Evolutionary conservation across 2,888 invertebrate species (phyloP).

Genomic region (Calameuta pallipes): DNA sequence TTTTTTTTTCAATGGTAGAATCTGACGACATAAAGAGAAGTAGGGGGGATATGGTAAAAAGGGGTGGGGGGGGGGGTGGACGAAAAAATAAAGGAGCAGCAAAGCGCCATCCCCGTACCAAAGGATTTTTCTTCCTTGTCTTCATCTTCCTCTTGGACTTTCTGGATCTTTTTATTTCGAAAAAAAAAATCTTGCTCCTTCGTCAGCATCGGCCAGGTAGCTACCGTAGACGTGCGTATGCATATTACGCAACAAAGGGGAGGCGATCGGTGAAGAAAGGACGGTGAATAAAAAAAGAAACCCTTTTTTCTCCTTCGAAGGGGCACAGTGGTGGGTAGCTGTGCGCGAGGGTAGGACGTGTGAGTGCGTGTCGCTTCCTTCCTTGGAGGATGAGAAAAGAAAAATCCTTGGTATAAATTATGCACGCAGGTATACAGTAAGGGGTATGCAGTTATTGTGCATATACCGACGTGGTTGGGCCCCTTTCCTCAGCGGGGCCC

Average conservation of each 20-base stretch:
- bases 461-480: constrained; percentile 14
- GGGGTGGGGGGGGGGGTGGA: background rate
- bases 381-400: constrained; percentile 13
- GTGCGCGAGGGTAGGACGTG: background rate
- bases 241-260: constrained; percentile 52
- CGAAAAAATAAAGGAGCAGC: background rate
- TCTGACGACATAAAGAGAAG: background rate
- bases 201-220: constrained; percentile 45
- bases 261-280: background rate
- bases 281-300: constrained; percentile 6
- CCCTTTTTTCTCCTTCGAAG: background rate
- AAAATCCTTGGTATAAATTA: constrained; percentile 52
- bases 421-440: constrained; percentile 52
- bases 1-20: constrained; percentile 27
- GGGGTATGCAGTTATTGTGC: constrained; percentile 38
- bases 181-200: constrained; percentile 32
- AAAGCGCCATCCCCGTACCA: background rate
- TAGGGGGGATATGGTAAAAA: background rate
- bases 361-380: constrained; percentile 2
- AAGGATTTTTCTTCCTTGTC: background rate
- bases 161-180: constrained; percentile 1
- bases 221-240: constrained; percentile 49
- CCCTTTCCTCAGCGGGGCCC: constrained; percentile 55
- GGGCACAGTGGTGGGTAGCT: background rate
- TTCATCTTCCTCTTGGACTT: background rate